Evolutionary conservation across 2,113 vertebrate species (phyloP).

Genomic region (Meriones unguiculatus): DNA sequence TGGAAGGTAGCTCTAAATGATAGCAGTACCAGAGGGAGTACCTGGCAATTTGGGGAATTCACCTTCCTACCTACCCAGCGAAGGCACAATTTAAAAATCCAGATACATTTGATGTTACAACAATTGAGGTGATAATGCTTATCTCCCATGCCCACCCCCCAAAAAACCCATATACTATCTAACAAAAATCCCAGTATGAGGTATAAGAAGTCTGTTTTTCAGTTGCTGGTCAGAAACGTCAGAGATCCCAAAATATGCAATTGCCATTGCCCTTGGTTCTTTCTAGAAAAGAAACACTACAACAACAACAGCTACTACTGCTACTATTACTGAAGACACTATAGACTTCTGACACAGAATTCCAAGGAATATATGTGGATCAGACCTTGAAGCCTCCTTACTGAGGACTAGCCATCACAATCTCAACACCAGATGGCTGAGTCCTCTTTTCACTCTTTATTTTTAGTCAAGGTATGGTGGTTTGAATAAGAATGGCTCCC

Average conservation of each 20-base stretch:
- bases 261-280: background rate
- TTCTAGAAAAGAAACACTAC: background rate
- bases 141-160: too few species aligned
- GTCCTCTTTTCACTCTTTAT: background rate
- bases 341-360: background rate
- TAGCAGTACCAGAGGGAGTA: background rate
- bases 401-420: background rate
- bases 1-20: background rate
- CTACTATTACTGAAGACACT: background rate
- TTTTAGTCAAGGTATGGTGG: background rate
- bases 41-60: background rate
- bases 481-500: too few species aligned
- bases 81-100: background rate
- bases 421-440: background rate
- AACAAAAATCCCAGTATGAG: background rate
- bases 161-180: background rate
- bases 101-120: background rate
- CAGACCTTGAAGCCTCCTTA: background rate
- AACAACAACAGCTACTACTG: too few species aligned
- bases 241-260: background rate
- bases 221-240: background rate
- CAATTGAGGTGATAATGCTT: background rate
- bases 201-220: background rate
- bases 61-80: background rate
- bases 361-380: background rate